A percentile compares a stretch with the other conserved stretches of the same genome.
Conservation (phyloP, 2,888 invertebrate genomes). For the Tinea trinotella region DNA sequence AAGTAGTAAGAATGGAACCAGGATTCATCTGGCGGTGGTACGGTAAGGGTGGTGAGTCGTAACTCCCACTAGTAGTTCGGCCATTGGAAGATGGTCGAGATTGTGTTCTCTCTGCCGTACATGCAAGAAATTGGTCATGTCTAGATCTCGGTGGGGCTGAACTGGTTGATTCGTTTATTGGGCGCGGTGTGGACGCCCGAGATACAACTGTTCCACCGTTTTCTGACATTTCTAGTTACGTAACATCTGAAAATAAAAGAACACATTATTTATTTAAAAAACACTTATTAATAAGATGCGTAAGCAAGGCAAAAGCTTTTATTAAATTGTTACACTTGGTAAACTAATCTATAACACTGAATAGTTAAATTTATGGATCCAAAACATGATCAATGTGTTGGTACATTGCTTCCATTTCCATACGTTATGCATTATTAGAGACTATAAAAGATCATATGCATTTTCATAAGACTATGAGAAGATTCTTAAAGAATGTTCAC, state of each 20-base stretch:
- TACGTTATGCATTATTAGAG: neutral
- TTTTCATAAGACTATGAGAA: neutral
- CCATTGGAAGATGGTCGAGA: constrained; percentile 65
- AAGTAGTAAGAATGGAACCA: constrained; percentile 55
- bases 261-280: neutral
- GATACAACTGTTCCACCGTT: constrained; percentile 57
- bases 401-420: constrained; percentile 39
- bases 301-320: neutral
- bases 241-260: constrained; percentile 48
- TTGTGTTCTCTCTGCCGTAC: constrained; percentile 61
- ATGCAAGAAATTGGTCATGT: constrained; percentile 75
- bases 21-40: constrained; percentile 77
- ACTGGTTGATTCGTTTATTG: constrained; percentile 53
- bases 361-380: constrained; percentile 61
- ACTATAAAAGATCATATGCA: constrained; percentile 2
- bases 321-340: neutral
- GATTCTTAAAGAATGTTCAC: neutral
- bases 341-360: constrained; percentile 20
- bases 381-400: constrained; percentile 58
- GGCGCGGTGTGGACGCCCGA: constrained; percentile 67
- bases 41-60: constrained; percentile 75
- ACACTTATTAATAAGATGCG: constrained; percentile 22
- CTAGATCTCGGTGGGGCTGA: constrained; percentile 62
- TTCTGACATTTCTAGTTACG: constrained; percentile 58
- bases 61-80: constrained; percentile 65